phyloP scores from a whole-genome alignment of 92 coral and sea anemone genomes.

The Pocillopora grandis region DNA sequence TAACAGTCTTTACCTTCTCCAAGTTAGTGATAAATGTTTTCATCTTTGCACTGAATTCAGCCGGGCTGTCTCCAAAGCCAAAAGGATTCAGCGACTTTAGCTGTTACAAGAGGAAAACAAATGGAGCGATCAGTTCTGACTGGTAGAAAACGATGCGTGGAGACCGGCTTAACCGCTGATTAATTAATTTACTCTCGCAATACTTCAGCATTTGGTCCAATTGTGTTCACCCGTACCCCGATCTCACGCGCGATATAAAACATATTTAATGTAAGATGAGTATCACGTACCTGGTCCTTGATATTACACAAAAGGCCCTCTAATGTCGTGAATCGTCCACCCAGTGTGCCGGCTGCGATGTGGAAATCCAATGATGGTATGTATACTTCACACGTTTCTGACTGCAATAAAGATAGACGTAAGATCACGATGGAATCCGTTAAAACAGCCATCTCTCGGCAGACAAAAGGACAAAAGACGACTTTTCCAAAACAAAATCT shows the following conservation, averaged over 20 bases:
- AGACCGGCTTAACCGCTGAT: too few relatives aligned
- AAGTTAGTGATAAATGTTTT: constrained; percentile 46
- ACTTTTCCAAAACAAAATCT: too few relatives aligned
- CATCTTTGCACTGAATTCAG: constrained; percentile 35
- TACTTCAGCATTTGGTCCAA: too few relatives aligned
- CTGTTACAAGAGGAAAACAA: constrained; percentile 10
- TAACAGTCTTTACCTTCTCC: constrained; percentile 61
- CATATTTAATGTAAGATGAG: background rate
- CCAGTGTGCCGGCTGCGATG: constrained; percentile 68
- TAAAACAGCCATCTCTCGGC: too few relatives aligned
- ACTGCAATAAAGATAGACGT: constrained; percentile 46
- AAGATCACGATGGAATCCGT: too few relatives aligned
- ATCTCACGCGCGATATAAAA: background rate
- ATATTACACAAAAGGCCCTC: constrained; percentile 84
- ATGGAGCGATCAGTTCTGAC: background rate
- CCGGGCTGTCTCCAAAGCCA: constrained; percentile 88
- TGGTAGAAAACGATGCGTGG: background rate
- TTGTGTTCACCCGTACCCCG: too few relatives aligned
- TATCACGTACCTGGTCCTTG: constrained; percentile 55
- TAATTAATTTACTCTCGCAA: too few relatives aligned
- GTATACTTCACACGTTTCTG: constrained; percentile 80
- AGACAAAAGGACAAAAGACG: too few relatives aligned
- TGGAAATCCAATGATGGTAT: constrained; percentile 85
- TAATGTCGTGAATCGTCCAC: constrained; percentile 91
- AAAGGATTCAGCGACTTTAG: constrained; percentile 73